Base-by-base conservation (phyloP, 2,888 invertebrate genomes). In the Nasonia oneida region DNA sequence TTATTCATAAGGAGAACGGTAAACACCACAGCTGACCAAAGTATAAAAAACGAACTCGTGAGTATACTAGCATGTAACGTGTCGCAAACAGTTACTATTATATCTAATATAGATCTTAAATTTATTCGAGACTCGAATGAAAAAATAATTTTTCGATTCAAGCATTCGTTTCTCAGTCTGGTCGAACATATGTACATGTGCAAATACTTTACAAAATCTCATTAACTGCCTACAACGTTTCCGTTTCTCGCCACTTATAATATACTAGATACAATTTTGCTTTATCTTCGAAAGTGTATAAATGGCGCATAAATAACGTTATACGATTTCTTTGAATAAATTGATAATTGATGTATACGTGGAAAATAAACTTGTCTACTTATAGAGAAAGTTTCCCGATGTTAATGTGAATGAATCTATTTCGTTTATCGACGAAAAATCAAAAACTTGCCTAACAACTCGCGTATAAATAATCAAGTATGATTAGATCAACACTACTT, bases 1-100 rank as follows among this genome's bases (percentile, higher is more conserved):
- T 82, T 82, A 82, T 75, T 73, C 57, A 42, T 75, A 75, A 39
- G 73, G 10, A 47, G 37, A 50, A 50, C n/a, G 47, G 39, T 18
- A 61, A 81, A 77, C n/a, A 53, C 67, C 50, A n/a, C 37, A 50
- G 50, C 67, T 42, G 39, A 84, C 53, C 74, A 42, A 73, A 79
- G 73, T 71, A 39, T 70, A 77, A 53, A 57, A 61, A 57, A 53
- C 3, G 4, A 84, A 80, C 39, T 67, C 67, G 23, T 33, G 33
- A 33, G 15, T 67, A 33, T 67, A 67, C 67, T 67, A 23, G 33
- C 33, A 67, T 15, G 15, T 10, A 67, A 67, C 14, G 15, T 67
- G 67, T 67, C 33, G 29, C 33, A 3, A 67, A 67, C 10, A 12
- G 23, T 33, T 33, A 10, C 33, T 67, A 29, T 29, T 29, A 29